Evolutionary conservation across 1,140 invertebrate genomes (phyloP), one percentile per base, ranked within the genome.

Genomic region (Sinonovacula constricta): DNA sequence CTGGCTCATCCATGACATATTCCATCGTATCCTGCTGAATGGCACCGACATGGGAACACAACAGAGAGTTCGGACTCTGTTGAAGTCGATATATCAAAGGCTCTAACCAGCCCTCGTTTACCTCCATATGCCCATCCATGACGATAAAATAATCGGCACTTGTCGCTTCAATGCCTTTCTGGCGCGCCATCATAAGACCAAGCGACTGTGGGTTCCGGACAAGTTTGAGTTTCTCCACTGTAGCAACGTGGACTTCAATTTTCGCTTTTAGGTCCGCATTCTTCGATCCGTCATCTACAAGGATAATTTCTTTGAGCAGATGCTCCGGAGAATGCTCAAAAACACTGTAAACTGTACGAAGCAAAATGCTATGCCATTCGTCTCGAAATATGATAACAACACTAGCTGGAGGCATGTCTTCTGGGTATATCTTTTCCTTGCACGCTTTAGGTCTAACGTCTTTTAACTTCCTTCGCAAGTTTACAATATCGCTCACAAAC

Each of bases 271-370:
- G 57, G n/a, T 63, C 60, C 18, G 12, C 24, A n/a, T 74, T 60
- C 0, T 3, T 65, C 3, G 71, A 74, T 10, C 71, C 71, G 24
- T 74, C 71, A n/a, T 74, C 71, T 18, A 74, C 60, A 1, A 74
- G 28, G 15, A 74, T 74, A 5, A 74, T 65, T 51, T 74, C 71
- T 7, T 63, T 22, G 15, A 74, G 14, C 15, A 74, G 60, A 10
- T 54, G 24, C 22, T 31, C n/a, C 18, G 71, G 71, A n/a, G 71
- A 62, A 39, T 95, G 93, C 91, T 74, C 59, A 24, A 74, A 51
- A 1, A 74, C 57, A 56, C 71, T 63, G 24, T 74, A 74, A 3
- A 74, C 49, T 12, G 71, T 74, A 22, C 71, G 56, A 22, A 74
- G 26, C 14, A 74, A 36, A 31, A 63, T 65, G 22, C 59, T 65